Evolutionary conservation across 2,888 invertebrate genomes (phyloP), one percentile per base, ranked within the genome.

Genomic region (Leptogaster cylindrica): DNA sequence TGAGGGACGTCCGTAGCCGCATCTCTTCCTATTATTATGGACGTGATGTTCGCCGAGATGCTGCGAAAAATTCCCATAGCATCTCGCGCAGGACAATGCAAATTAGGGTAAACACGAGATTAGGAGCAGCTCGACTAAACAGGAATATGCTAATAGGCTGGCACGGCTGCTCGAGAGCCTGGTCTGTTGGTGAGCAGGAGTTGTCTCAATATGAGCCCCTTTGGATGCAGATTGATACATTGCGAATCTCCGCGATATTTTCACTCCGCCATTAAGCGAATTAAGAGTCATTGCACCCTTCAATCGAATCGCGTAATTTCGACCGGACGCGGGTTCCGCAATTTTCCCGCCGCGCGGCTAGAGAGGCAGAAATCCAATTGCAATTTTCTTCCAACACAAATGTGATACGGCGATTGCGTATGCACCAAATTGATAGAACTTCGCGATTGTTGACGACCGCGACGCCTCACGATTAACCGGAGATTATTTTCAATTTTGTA

Each of bases 1-100:
- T 52, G 39, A 31, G 50, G 16, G 14, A 36, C 46, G 50, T 39
- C 39, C 39, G 44, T 36, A 18, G 50, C 31, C 25, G 48, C 46
- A 63, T 63, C 63, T 52, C 52, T 67, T 65, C 55, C 23, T 66
- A 58, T 65, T 48, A 68, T 68, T 68, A 58, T 68, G 65, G 55
- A 68, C 68, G 65, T 68, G 65, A 65, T 65, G 58, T 68, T 68
- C 50, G 25, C 58, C 23, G 41, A 23, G 36, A 58, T 39, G 41
- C 41, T 41, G 25, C 18, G 27, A 27, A 39, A 58, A 39, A 39
- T 58, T 58, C 58, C 58, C 58, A 58, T 58, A 58, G 36, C 41
- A 39, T 41, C 58, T 58, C 58, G n/a, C 23, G 10, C 39, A 58
- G 58, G 58, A 58, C 58, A 58, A 58, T 58, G 58, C 58, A 58